Evolutionary conservation across 2,888 invertebrate genomes (phyloP), one percentile per base, ranked within the genome.

Genomic region (Odontocerum albicorne): DNA sequence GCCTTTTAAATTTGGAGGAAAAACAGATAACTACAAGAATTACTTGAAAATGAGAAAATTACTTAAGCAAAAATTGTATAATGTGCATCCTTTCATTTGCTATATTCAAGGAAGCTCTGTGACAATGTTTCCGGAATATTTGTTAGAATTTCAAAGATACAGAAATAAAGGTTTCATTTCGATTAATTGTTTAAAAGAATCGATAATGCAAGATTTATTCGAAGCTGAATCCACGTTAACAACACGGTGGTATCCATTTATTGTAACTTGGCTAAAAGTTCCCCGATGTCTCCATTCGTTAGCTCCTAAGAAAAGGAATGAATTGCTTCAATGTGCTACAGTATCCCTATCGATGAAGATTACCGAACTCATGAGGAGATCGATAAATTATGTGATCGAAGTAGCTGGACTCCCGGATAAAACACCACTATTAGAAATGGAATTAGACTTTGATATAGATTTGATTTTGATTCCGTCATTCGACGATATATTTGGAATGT

Each of bases 301-400:
- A 72, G 68, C 66, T 10, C 63, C 65, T 1, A 76, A 71, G 56
- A 71, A 66, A 60, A 66, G 74, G 58, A 68, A 73, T 0, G 66
- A 67, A 13, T 76, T 78, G 64, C 69, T 77, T 3, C 70, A 63
- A 62, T 76, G 75, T 63, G 73, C 76, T 12, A 72, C 72, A 8
- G 76, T 70, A 67, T 73, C 74, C 65, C 76, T 78, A 65, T 72
- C 75, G 2, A 74, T 77, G 64, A 83, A 86, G 68, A 79, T 90
- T 62, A 82, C 85, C 63, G 81, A 84, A 63, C 66, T 86, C 22
- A 85, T 89, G 75, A 80, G 84, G 44, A 74, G 80, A 47, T 87
- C 88, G 4, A 82, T 90, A 39, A 73, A 83, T 36, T 77, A 83
- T 60, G 71, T 90, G 4, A 77, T 85, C 54, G 72, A 80, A 1